phyloP scores from a whole-genome alignment of 2,888 invertebrate genomes.

The Epirrhoe alternata region DNA sequence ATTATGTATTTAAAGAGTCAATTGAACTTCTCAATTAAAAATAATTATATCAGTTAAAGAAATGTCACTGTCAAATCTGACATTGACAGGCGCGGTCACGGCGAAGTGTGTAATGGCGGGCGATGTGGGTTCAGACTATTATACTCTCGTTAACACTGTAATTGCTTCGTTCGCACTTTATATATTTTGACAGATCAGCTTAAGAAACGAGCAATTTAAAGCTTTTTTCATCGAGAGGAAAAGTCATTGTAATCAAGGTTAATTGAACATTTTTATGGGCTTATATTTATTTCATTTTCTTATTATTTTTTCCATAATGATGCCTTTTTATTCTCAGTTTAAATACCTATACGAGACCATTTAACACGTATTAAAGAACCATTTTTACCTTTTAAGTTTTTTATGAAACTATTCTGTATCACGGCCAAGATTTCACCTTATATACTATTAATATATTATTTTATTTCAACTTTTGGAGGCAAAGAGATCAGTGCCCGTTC shows the following conservation, averaged over 20 bases:
- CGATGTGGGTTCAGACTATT: constrained; percentile 26
- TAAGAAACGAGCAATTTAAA: constrained; percentile 2
- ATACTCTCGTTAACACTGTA: constrained; percentile 31
- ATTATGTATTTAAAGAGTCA: background rate
- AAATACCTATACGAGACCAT: background rate
- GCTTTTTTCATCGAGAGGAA: background rate
- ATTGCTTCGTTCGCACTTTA: constrained; percentile 36
- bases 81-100: constrained; percentile 40
- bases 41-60: constrained; percentile 28
- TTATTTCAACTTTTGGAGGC: constrained; percentile 25
- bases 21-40: constrained; percentile 22
- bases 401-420: background rate
- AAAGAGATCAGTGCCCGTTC: constrained; percentile 30
- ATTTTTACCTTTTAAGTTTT: constrained; percentile 1
- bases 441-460: constrained; percentile 8
- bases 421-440: background rate
- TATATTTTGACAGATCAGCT: constrained; percentile 32
- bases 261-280: background rate
- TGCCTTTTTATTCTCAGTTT: background rate
- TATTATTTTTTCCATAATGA: background rate
- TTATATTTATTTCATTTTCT: background rate
- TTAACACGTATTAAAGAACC: background rate
- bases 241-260: background rate
- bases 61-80: constrained; percentile 42
- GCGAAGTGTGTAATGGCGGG: constrained; percentile 27